Conservation (phyloP, 2,113 vertebrate species). For the Oenanthe oenanthe region DNA sequence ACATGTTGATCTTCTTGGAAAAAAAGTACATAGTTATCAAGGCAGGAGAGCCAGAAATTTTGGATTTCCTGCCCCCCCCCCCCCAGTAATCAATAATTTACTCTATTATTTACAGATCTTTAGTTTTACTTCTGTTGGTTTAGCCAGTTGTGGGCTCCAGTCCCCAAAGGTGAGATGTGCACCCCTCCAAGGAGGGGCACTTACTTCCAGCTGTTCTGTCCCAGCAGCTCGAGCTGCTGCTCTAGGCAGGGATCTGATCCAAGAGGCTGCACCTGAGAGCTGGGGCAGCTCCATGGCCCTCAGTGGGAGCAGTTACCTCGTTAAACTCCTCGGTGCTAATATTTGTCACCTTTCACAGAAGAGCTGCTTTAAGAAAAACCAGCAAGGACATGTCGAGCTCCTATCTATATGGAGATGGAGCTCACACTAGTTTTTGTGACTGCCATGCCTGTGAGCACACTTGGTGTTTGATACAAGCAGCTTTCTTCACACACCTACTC, state of each 20-base stretch:
- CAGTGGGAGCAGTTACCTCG: rapidly evolving
- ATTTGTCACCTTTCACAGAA: neutral
- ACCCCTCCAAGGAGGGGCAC: neutral
- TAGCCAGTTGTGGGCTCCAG: neutral
- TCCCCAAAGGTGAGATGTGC: neutral
- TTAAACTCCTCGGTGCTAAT: neutral
- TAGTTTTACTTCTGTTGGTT: neutral
- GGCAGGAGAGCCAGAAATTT: neutral
- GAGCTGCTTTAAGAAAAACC: neutral
- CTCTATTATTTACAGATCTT: neutral
- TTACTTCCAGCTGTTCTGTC: neutral
- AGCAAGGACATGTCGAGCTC: neutral
- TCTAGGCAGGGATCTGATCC: neutral
- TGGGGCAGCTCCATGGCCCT: neutral
- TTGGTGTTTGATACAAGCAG: neutral
- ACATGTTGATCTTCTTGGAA: neutral
- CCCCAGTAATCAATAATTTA: rapidly evolving
- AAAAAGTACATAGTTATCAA: neutral
- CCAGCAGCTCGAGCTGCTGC: neutral
- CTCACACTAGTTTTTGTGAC: neutral
- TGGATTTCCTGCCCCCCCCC: neutral
- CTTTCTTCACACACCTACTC: neutral
- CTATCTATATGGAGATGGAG: neutral
- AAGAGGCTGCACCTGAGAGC: neutral
- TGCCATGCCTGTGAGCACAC: neutral